Percentiles rank a stretch among this genome's conserved stretches.
Evolutionary conservation across 2,797 vertebrate genomes (phyloP).

Genomic region (Oreonectes daqikongensis): DNA sequence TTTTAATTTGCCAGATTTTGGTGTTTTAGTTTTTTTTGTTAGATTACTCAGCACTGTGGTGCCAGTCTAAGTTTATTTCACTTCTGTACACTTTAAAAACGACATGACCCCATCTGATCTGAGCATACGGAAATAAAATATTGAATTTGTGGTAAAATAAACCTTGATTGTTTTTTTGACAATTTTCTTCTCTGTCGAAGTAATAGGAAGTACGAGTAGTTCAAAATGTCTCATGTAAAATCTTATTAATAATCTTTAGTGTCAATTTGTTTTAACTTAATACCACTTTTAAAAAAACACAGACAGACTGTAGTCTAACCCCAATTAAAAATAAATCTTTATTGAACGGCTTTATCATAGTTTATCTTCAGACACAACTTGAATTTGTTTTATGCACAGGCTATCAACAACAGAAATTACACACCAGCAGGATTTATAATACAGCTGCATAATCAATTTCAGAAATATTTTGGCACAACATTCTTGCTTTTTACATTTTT

Average conservation of each 20-base stretch:
- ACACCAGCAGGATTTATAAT: constrained; percentile 41
- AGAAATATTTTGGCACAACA: constrained; percentile 43
- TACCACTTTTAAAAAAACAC: neutral
- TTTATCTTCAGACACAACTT: constrained; percentile 43
- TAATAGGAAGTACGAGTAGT: neutral
- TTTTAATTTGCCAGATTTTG: neutral
- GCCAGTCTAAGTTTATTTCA: neutral
- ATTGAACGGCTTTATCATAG: constrained; percentile 41
- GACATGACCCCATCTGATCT: neutral
- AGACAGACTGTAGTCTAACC: neutral
- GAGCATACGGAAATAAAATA: constrained; percentile 8
- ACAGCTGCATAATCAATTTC: constrained; percentile 45
- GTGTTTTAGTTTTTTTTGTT: neutral
- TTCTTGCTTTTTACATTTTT: constrained; percentile 51
- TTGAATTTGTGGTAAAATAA: neutral
- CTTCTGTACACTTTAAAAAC: neutral
- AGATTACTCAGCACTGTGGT: neutral
- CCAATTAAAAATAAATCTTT: constrained; percentile 50
- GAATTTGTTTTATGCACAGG: constrained; percentile 34
- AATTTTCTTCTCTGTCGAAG: neutral
- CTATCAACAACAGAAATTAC: constrained; percentile 34
- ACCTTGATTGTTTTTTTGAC: neutral
- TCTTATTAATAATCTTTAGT: neutral
- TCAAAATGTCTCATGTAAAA: neutral
- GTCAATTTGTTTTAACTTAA: neutral